Evolutionary conservation across 2,113 vertebrate species (phyloP), one percentile per base, ranked within the genome.

Genomic region (Castor canadensis): DNA sequence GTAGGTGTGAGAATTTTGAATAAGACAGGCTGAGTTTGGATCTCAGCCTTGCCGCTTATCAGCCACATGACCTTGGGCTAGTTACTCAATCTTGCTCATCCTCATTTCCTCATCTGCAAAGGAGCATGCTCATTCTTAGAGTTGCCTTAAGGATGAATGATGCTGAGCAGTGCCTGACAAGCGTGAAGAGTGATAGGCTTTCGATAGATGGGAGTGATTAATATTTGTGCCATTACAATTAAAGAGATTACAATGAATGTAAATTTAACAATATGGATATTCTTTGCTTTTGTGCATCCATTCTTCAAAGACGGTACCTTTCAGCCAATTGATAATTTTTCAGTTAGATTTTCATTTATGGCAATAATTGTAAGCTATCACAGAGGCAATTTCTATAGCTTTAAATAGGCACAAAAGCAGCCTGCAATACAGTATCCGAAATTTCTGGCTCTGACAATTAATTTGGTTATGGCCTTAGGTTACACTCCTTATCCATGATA

Each of bases 91-190:
- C 54, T n/a, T 22, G 58, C 4, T 5, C 3, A 16, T 52, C 22
- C 47, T 71, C 38, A 86, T 72, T 93, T 66, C 84, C 52, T 94
- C 87, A 67, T 73, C 47, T 81, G 67, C 19, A 52, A 90, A 72
- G 38, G 32, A 77, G 38, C 58, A 7, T 28, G 28, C 4, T 54
- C 15, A 47, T 91, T 94, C n/a, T 76, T 16, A 81, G 2, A 67
- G 16, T 10, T 80, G 30, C 6, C 19, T 38, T 35, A 76, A 93
- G 83, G 47, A 67, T 47, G 45, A 47, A 71, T 28, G 79, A 66
- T 54, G 45, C 7, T 17, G 26, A 28, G 22, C 3, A 64, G 81
- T 62, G 72, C 58, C 30, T 81, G 75, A 12, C 3, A 6, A 26
- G 85, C 32, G 16, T 86, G 69, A n/a, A 4, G 30, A 2, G 9